Conservation (phyloP, 2,113 vertebrate species). For the Alaudala cheleensis region DNA sequence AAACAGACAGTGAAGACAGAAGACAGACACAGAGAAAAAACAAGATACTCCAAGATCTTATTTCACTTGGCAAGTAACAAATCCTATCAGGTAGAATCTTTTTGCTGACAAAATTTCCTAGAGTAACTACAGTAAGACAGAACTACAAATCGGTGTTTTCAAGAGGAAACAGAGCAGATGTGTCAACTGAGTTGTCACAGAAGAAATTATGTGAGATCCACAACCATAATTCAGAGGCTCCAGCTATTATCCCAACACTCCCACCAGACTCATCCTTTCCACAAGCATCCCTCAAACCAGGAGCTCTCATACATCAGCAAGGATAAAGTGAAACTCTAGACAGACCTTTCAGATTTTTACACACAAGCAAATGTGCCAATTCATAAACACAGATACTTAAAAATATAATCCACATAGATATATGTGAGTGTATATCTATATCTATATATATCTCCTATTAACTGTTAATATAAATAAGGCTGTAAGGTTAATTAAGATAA, state of each 20-base stretch:
- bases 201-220: background rate
- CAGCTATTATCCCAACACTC: background rate
- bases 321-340: background rate
- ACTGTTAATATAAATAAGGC: background rate
- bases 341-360: background rate
- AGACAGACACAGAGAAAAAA: background rate
- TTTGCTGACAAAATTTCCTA: background rate
- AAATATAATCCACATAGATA: background rate
- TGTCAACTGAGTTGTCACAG: background rate
- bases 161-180: slow-evolving; percentile 2
- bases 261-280: background rate
- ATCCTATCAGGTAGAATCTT: background rate
- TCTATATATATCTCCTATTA: background rate
- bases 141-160: background rate
- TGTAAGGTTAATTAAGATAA: background rate
- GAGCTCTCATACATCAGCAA: background rate
- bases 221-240: background rate
- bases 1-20: background rate
- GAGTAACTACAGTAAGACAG: background rate
- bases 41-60: slow-evolving; percentile 7
- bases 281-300: background rate
- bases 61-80: slow-evolving; percentile 9
- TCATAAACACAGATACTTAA: background rate
- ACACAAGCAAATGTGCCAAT: background rate
- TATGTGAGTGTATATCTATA: background rate